These are phyloP conservation scores for Dipodomys ordii DNA, from an alignment of 2,113 vertebrate species.

Conservation along the genomic window DNA sequence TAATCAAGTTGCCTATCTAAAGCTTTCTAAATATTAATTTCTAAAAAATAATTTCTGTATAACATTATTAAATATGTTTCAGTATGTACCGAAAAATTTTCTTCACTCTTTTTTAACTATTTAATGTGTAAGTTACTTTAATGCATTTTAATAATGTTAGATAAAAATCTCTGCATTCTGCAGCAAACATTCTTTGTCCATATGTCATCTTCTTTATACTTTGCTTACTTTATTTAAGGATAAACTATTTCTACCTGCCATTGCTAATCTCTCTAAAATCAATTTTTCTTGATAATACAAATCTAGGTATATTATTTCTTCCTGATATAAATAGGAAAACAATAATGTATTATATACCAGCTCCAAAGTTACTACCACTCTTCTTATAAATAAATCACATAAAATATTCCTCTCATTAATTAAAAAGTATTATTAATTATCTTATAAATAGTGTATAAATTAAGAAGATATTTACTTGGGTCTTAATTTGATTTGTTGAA, in stretches of 20 bases:
- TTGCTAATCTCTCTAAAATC: not conserved
- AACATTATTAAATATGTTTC: not conserved
- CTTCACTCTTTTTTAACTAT: not conserved
- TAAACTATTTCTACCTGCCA: not conserved
- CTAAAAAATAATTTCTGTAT: not conserved
- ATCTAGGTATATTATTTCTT: not conserved
- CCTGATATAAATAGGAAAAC: not conserved
- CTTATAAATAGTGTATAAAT: not conserved
- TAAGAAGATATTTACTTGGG: not conserved
- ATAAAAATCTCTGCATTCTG: not conserved
- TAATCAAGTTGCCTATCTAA: not conserved
- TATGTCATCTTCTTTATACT: not conserved
- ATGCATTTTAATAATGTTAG: not conserved
- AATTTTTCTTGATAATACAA: not conserved
- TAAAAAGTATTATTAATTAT: not conserved
- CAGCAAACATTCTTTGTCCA: not conserved
- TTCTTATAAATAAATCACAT: not conserved
- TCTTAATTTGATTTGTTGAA: not conserved
- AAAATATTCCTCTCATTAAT: not conserved
- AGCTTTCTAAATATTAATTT: not conserved
- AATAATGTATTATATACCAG: no score
- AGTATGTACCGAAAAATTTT: not conserved
- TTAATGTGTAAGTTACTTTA: not conserved
- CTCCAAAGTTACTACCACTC: not conserved
- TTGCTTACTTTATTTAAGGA: not conserved